These are phyloP conservation scores for Oryctolagus cuniculus DNA, from an alignment of 2,113 vertebrate species.

Conservation along the genomic window DNA sequence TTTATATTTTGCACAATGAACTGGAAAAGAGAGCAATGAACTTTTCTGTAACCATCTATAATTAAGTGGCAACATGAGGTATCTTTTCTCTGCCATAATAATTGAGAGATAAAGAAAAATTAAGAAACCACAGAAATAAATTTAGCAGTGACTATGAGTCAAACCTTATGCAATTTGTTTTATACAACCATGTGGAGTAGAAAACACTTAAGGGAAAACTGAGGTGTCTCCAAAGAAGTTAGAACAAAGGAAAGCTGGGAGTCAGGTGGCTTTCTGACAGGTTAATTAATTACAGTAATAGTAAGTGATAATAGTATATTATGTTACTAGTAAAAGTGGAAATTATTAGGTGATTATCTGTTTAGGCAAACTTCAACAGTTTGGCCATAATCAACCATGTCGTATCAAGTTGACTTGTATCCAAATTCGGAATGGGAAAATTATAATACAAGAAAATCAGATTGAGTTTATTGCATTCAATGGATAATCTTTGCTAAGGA, in stretches of 20 bases:
- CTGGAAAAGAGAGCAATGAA: not conserved
- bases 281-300: not conserved
- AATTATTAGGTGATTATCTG: not conserved
- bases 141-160: not conserved
- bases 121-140: not conserved
- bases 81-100: not conserved
- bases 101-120: not conserved
- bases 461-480: not conserved
- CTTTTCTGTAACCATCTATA: not conserved
- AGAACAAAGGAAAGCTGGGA: not conserved
- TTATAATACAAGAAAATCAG: not conserved
- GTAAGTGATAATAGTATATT: not conserved
- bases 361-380: not conserved
- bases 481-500: not conserved
- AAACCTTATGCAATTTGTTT: not conserved
- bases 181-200: not conserved
- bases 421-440: not conserved
- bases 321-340: not conserved
- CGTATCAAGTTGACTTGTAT: not conserved
- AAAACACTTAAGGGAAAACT: not conserved
- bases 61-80: fast-evolving
- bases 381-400: not conserved
- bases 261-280: not conserved
- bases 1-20: not conserved
- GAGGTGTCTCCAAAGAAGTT: not conserved